phyloP scores from a whole-genome alignment of 2,797 vertebrate genomes.

The Morelia viridis region DNA sequence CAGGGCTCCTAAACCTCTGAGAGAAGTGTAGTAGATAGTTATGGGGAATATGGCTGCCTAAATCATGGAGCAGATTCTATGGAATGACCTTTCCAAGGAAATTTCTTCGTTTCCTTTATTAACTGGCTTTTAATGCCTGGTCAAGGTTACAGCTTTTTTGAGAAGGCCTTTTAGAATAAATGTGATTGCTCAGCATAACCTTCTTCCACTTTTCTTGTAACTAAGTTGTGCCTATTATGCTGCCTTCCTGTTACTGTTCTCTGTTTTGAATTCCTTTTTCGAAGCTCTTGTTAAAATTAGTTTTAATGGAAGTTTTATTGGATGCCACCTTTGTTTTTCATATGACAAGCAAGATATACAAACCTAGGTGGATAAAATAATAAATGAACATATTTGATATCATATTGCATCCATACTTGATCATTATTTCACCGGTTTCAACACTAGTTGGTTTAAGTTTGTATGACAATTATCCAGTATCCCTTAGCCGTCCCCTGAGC shows the following conservation, averaged over 20 bases:
- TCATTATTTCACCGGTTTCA: background rate
- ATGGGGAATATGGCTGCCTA: background rate
- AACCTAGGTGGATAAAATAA: background rate
- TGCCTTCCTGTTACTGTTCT: background rate
- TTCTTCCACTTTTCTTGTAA: background rate
- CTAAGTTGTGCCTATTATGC: background rate
- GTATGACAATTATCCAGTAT: background rate
- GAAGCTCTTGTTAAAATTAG: slow-evolving; percentile 18
- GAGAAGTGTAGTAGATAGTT: background rate
- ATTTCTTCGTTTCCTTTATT: background rate
- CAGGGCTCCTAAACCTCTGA: too few relatives aligned
- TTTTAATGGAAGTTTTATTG: slow-evolving; percentile 35
- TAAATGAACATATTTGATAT: background rate
- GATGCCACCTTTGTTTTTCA: slow-evolving; percentile 27
- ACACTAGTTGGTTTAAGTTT: background rate
- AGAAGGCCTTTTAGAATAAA: background rate
- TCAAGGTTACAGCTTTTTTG: background rate
- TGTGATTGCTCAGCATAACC: background rate
- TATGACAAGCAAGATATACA: background rate
- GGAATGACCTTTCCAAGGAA: background rate
- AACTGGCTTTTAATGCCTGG: background rate
- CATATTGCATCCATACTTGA: background rate
- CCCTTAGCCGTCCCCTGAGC: background rate
- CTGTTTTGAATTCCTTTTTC: background rate
- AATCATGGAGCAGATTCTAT: background rate